Base-by-base conservation (phyloP, 2,113 vertebrate genomes). In the Pan paniscus region DNA sequence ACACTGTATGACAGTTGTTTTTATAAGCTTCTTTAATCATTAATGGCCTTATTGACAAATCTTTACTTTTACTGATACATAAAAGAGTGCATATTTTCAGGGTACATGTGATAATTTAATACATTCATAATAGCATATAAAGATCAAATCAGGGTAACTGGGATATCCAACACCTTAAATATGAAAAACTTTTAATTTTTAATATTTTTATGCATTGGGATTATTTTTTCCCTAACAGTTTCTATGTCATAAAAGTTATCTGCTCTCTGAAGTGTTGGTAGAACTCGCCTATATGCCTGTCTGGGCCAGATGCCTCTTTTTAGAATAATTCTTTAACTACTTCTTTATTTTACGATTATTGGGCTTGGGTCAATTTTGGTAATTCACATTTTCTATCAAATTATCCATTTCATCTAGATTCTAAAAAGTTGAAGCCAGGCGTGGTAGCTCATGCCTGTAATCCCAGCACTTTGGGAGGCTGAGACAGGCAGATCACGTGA, bases 391-490 rank as follows among this genome's bases (percentile, higher is more conserved):
- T 87, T 83, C 67, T 90, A 87, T 18, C 43, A 83, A 92, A 72
- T 90, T 92, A 90, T 50, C 20, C 35, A 90, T 46, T 94, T 96
- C 61, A 89, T 40, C 1, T 80, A 83, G 40, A 94, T 55, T 89
- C 90, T 32, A 83, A 97, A 92, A 89, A 73, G 23, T 12, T 79
- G 52, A 55, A 18, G 52, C 52, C 2, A 2, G 52, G 18, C 18
- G 18, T 20, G 18, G 52, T 55, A 18, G 52, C 52, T 55, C 52
- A 55, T 55, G 52, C 52, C 52, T 55, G 52, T 55, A 55, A 55
- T 55, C 6, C 52, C 18, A 55, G 52, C 18, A 20, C 52, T 55
- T 55, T 55, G 52, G 52, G 52, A 55, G 52, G 52, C 52, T 55
- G 52, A 55, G 52, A 18, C 18, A 7, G 52, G 52, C 7, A 18